Base-by-base conservation (phyloP, 1,140 invertebrate genomes). In the Conus ventricosus region DNA sequence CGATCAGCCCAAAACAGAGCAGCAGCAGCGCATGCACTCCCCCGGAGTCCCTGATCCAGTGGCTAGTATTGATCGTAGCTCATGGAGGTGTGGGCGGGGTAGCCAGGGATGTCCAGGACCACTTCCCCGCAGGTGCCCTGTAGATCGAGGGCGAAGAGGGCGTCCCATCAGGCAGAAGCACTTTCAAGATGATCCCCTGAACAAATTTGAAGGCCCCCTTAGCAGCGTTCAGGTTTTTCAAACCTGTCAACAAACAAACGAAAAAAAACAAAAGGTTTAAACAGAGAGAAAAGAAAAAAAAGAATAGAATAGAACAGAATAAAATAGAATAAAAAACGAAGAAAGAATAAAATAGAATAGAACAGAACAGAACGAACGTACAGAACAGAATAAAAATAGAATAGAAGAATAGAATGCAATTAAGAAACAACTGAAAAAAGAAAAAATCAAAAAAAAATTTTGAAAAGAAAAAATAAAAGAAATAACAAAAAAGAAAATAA, bases 161-260 rank as follows among this genome's bases (percentile, higher is more conserved):
- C 98, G 95, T 89, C 99, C 98, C 97, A 98, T 98, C 90, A 99
- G 95, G 94, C 98, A 99, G 96, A 99, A 99, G 91, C 99, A 97
- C 67, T 98, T 99, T n/a, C 85, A 99, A 95, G n/a, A 98, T 98
- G 97, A 99, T 99, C 92, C 99, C 98, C 95, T 99, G 8, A 98
- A 97, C 92, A 99, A 96, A 99, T 98, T 97, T 97, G 96, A 99
- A 98, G 84, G 98, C 98, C 95, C 99, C n/a, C n/a, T 97, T 83
- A 99, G 96, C 94, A 99, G 98, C 98, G 96, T 99, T 99, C 94
- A 99, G 90, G 98, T 99, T 96, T 99, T 98, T n/a, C 92, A 99
- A 95, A 92, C 98, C 98, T 98, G 92, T 84, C 91, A 88, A 75
- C 8, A 53, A 51, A 53, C 27, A 81, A n/a, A n/a, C n/a, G n/a